Evolutionary conservation across 2,797 vertebrate species (phyloP), one percentile per base, ranked within the genome.

Genomic region (Neolamprologus multifasciatus): DNA sequence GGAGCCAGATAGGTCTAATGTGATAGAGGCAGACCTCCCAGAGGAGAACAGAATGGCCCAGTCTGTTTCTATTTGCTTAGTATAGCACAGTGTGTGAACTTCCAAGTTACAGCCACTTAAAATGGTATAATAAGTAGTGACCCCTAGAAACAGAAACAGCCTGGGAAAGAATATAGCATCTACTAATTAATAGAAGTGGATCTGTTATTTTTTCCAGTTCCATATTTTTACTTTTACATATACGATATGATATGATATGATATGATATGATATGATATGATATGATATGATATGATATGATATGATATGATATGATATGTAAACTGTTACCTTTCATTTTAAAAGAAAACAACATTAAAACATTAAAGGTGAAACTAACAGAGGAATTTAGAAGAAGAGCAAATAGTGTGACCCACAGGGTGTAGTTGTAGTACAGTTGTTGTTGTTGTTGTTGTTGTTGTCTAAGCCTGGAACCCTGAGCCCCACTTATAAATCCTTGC

Each of bases 1-100:
- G 79, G 48, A 88, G 67, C 81, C 82, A 69, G 82, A 89, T 77
- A 91, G 85, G 55, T 77, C 82, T 82, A 52, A 86, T 78, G 86
- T 43, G 59, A 86, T 67, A 36, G 81, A 86, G 79, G 48, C 84
- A 59, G 78, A 77, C 59, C 87, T 81, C 26, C 26, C 3, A 9
- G 69, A 33, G 71, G 59, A 23, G 43, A 74, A 85, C 43, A 86
- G 48, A 21, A 11, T 9, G 2, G 17, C 50, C 45, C 71, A 17
- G 74, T 19, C 50, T 80, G 84, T 55, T 10, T 4, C 23, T 88
- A 77, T 93, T 92, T 89, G 74, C 85, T 77, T 82, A 81, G 43
- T 31, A 55, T 54, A 59, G 78, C 6, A 9, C 51, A 16, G 10
- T 45, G 69, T 67, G 79, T 77, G 74, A 77, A 31, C 8, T 13